Evolutionary conservation across 2,888 invertebrate species (phyloP), one percentile per base, ranked within the genome.

Genomic region (Rhingia campestris): DNA sequence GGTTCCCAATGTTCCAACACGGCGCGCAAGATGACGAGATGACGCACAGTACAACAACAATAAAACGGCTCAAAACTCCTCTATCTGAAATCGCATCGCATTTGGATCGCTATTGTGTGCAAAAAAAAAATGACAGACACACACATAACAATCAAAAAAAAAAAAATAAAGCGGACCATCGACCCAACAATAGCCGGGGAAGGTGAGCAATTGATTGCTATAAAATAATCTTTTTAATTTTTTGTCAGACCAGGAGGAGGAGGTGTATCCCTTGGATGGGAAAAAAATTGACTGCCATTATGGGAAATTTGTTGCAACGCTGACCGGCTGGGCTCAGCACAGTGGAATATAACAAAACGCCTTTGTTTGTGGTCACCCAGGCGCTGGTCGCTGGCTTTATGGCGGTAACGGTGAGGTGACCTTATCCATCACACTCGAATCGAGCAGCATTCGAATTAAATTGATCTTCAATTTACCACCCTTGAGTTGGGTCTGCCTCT

Each of bases 151-250:
- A 41, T 9, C 37, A 53, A 37, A 22, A 2, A 37, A 32, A 39
- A 33, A n/a, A 73, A 43, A 6, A 37, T 12, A n/a, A 54, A 12
- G 4, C 35, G 4, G 6, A 14, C n/a, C 53, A 61, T 61, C 53
- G 30, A 39, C 47, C 9, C 39, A 30, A 70, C 59, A 66, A 70
- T 58, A 73, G 66, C 73, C 54, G 41, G 61, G 30, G 61, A 76
- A 81, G 81, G 76, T 81, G 81, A 72, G 76, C 81, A 81, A 76
- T 81, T 81, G 81, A 81, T 81, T 81, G 77, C 81, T 81, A 81
- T 81, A 76, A 81, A 81, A 76, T 81, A 76, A 76, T 81, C 70
- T 81, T 64, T 81, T 80, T 81, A 56, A 81, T 75, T 75, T 22
- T 75, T 76, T 81, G 76, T 72, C 81, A 69, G 76, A 70, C 51